Base-by-base conservation (phyloP, 2,113 vertebrate genomes). In the Setophaga kirtlandii region DNA sequence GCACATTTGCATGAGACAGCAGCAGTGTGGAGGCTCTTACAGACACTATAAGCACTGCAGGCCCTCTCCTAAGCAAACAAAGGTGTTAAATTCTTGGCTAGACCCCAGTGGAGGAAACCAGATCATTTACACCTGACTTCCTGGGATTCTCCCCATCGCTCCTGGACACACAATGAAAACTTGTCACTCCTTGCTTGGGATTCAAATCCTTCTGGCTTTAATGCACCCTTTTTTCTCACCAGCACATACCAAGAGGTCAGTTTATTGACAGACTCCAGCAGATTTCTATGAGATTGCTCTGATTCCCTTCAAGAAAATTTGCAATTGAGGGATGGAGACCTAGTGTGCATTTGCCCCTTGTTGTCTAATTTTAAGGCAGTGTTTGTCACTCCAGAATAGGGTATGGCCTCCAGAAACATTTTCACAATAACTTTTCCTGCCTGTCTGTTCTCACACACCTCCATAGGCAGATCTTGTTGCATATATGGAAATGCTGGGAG, bases 41-140 rank as follows among this genome's bases (percentile, higher is more conserved):
- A 82, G 46, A 33, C 24, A 47, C 14, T 69, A 37, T 60, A 83
- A 62, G 41, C 65, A 84, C 11, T 0, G 0, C 33, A 68, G 64
- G 49, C 78, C 7, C 12, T 70, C 19, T 65, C 12, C 47, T 63
- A 63, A 84, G 42, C 9, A 52, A 83, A 74, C 9, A 59, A 25
- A 19, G 8, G 6, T 86, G 42, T 74, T 89, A 93, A 76, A 94
- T 83, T 50, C 59, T 67, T 89, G 77, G 64, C 55, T 37, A 67
- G 25, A 67, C 6, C 18, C 13, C 39, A 70, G 10, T 4, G 1
- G 39, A 75, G 52, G 42, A 87, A 93, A 63, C 0, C 1, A 41
- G 30, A 22, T 81, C 41, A 81, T 94, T 94, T 86, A 89, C 19
- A 86, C 21, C 9, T 6, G 0, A 2, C 39, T 93, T 93, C 76